These are phyloP conservation scores for Thaleichthys pacificus DNA, from an alignment of 2,797 vertebrate genomes.

Conservation along the genomic window DNA sequence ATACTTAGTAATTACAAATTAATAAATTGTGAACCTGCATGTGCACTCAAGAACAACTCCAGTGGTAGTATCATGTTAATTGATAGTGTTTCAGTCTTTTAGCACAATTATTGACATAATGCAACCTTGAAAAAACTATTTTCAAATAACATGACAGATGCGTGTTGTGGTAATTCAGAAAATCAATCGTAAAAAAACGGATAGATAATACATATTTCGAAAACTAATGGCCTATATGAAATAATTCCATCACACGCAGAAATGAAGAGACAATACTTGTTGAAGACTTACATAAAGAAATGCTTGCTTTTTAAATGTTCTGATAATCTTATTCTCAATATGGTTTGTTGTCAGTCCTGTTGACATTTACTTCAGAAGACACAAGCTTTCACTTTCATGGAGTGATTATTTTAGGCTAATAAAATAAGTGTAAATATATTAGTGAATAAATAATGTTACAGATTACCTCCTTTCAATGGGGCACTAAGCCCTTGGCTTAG, in stretches of 20 bases:
- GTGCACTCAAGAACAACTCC: constrained; percentile 48
- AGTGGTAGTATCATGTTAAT: constrained; percentile 28
- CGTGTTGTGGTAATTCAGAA: not conserved
- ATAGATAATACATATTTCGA: not conserved
- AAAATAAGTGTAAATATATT: constrained; percentile 61
- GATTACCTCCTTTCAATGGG: constrained; percentile 64
- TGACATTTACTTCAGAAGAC: constrained; percentile 34
- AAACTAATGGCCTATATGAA: too few species aligned
- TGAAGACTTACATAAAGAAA: constrained; percentile 1
- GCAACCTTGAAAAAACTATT: not conserved
- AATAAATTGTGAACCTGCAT: constrained; percentile 56
- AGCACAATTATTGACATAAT: not conserved
- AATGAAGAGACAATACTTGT: not conserved
- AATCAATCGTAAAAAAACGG: not conserved
- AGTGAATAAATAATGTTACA: constrained; percentile 50
- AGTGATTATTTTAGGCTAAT: constrained; percentile 52
- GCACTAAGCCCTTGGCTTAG: constrained; percentile 54
- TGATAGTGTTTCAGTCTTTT: constrained; percentile 35
- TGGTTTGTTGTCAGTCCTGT: constrained; percentile 41
- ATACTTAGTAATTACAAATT: constrained; percentile 71
- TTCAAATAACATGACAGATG: not conserved
- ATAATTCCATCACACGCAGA: not conserved
- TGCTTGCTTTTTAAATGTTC: constrained; percentile 5
- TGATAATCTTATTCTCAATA: constrained; percentile 21
- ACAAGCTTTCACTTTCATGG: constrained; percentile 34